Base-by-base conservation (phyloP, 2,888 invertebrate species). In the Limnephilus rhombicus region DNA sequence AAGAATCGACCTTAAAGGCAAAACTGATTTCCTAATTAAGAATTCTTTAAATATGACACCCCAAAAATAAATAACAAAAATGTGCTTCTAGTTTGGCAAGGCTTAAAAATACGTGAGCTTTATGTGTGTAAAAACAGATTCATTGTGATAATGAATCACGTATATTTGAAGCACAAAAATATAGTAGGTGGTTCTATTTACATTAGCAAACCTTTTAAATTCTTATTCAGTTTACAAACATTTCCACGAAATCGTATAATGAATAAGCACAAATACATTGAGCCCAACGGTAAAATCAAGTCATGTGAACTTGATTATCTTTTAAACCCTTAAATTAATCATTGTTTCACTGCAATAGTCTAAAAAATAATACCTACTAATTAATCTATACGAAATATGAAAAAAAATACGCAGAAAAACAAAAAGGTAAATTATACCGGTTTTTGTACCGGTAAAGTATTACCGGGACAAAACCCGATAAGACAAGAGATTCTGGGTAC, bases 191-290 rank as follows among this genome's bases (percentile, higher is more conserved):
- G 2, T 68, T 68, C 24, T 68, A 68, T 68, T 24, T 68, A 68
- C 68, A 68, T 68, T 68, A 68, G 68, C 68, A 68, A 68, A 68
- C 68, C 68, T 68, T 68, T 68, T 68, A 68, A 68, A 68, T 68
- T 68, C 68, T 68, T 24, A n/a, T 68, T 68, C 68, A n/a, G 68
- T 68, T 68, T 68, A n/a, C n/a, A 68, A 68, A 68, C 68, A 68
- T 68, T 68, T 24, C 68, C 24, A n/a, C 24, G 68, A 68, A 68
- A 68, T 7, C 7, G 24, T 68, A 24, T n/a, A 24, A 68, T 68
- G 68, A 68, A 68, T 68, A n/a, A 68, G 24, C 68, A 24, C 7
- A 0, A 68, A 68, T n/a, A n/a, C 24, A 68, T 1, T 24, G 24
- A n/a, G 24, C 68, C 1, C 68, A 2, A 24, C 68, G n/a, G 68